Percentiles rank a stretch among this genome's conserved stretches.
These are phyloP conservation scores for Pseudobourletiella spinata DNA, from an alignment of 1,140 invertebrate species.

Conservation along the genomic window DNA sequence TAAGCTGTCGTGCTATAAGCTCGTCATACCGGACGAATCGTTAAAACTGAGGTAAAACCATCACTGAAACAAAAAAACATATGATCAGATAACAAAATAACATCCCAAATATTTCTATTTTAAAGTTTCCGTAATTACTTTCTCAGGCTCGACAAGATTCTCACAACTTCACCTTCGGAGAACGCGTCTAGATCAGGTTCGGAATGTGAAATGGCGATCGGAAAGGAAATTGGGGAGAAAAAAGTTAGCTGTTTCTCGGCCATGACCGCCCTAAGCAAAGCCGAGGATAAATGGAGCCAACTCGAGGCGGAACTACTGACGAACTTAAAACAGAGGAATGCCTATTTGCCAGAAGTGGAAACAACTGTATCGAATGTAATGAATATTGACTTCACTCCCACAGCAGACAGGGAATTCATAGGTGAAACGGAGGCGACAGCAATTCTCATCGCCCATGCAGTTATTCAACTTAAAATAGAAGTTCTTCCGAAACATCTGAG, in stretches of 20 bases:
- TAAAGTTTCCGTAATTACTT: neutral
- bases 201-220: neutral
- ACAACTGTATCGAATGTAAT: neutral
- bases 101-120: no score
- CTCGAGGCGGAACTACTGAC: neutral
- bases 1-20: neutral
- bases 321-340: neutral
- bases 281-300: neutral
- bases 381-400: neutral
- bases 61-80: no score
- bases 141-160: no score
- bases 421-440: neutral
- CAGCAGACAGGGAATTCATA: neutral
- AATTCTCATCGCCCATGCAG: neutral
- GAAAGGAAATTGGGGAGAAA: neutral
- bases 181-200: neutral
- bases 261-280: neutral
- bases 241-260: neutral
- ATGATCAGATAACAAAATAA: no score
- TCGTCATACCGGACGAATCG: neutral
- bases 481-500: neutral
- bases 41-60: neutral
- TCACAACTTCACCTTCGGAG: neutral
- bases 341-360: neutral
- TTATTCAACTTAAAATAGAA: constrained; percentile 1